phyloP scores from a whole-genome alignment of 2,113 vertebrate genomes.

The Mesembrinibis cayennensis region DNA sequence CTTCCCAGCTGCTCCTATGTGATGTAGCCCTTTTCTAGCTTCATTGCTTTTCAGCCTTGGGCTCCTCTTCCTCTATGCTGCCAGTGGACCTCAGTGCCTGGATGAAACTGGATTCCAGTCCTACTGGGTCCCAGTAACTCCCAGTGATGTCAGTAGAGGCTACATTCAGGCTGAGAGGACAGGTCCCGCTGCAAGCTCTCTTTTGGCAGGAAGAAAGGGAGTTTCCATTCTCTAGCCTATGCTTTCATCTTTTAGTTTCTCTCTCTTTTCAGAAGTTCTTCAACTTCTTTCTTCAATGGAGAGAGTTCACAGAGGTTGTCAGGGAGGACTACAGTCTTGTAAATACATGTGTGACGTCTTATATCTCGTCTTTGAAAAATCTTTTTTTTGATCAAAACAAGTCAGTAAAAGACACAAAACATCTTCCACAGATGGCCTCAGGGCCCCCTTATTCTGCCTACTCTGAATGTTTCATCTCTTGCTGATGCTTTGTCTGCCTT shows the following conservation, averaged over 20 bases:
- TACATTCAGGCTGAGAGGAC: not conserved
- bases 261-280: not conserved
- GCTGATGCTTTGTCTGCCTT: not conserved
- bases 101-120: not conserved
- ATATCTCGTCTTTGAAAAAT: not conserved
- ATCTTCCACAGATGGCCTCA: not conserved
- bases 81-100: not conserved
- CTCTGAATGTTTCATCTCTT: not conserved
- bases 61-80: not conserved
- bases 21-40: not conserved
- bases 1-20: conserved; percentile 40
- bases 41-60: not conserved
- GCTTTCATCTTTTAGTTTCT: not conserved
- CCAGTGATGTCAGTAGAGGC: not conserved
- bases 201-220: not conserved
- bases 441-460: not conserved
- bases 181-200: not conserved
- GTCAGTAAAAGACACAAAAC: conserved; percentile 19
- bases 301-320: not conserved
- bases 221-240: not conserved
- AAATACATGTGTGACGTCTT: not conserved
- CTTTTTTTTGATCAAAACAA: not conserved
- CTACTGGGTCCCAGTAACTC: not conserved
- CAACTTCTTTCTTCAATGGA: not conserved
- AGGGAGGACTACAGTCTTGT: not conserved